These are phyloP conservation scores for Apamea sordens DNA, from an alignment of 2,888 invertebrate genomes.

Conservation along the genomic window DNA sequence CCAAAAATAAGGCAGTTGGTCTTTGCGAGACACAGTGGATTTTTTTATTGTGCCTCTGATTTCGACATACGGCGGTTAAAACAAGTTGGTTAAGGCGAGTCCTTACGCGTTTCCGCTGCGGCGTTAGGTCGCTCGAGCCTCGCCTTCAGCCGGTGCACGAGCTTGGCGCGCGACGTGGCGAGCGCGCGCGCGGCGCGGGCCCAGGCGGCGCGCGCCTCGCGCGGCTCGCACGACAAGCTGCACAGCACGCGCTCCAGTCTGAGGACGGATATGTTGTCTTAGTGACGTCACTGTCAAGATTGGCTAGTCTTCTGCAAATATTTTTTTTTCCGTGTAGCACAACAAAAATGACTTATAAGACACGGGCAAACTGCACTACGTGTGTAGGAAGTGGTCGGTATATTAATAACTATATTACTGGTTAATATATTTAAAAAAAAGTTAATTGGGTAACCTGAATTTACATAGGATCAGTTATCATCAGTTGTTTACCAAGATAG, in stretches of 20 bases:
- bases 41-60: not conserved
- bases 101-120: not conserved
- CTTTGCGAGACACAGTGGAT: too few relatives aligned
- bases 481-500: too few relatives aligned
- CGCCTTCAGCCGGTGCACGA: slow-evolving; percentile 65
- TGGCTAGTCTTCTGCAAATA: not conserved
- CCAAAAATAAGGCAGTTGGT: too few relatives aligned
- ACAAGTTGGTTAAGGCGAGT: too few relatives aligned
- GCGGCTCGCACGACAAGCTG: slow-evolving; percentile 39
- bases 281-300: not conserved
- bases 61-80: not conserved
- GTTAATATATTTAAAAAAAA: not conserved
- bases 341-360: not conserved
- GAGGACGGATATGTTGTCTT: accelerated
- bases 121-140: slow-evolving; percentile 9
- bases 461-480: too few relatives aligned
- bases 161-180: slow-evolving; percentile 67
- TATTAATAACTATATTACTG: not conserved
- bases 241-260: slow-evolving; percentile 58
- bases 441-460: not conserved
- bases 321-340: not conserved
- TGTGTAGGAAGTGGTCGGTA: not conserved
- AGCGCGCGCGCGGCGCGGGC: slow-evolving; percentile 75
- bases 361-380: not conserved
- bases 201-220: slow-evolving; percentile 71